Evolutionary conservation across 2,797 vertebrate genomes (phyloP).

Genomic region (Nothura maculosa): DNA sequence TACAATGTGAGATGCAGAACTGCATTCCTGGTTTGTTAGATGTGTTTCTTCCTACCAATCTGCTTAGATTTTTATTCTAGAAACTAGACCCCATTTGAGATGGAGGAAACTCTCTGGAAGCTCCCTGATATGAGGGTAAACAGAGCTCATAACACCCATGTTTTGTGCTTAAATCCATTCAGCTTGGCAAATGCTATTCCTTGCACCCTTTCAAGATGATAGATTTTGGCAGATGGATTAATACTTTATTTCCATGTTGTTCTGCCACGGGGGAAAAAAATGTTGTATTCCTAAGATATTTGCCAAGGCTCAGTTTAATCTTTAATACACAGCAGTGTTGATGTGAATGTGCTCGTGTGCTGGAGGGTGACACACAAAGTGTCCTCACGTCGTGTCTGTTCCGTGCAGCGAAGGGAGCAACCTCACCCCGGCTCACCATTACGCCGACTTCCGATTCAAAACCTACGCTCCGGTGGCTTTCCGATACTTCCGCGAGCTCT

Average conservation of each 20-base stretch:
- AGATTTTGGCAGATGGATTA: background rate
- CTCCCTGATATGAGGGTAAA: background rate
- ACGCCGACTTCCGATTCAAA: slow-evolving; percentile 97
- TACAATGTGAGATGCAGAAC: background rate
- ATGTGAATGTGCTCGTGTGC: fast-evolving
- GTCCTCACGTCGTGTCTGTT: background rate
- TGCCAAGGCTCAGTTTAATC: background rate
- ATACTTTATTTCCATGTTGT: background rate
- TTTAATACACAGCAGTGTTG: background rate
- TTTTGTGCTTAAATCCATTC: background rate
- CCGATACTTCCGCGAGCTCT: slow-evolving; percentile 97
- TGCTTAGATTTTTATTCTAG: background rate
- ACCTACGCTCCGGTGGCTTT: slow-evolving; percentile 97
- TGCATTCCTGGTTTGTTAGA: fast-evolving
- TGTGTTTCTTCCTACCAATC: background rate
- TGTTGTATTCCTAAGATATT: background rate
- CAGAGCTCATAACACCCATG: background rate
- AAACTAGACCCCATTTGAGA: background rate
- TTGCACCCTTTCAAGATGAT: background rate
- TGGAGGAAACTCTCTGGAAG: background rate
- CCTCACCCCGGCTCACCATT: slow-evolving; percentile 96
- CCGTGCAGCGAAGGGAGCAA: slow-evolving; percentile 94
- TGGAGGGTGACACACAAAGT: background rate
- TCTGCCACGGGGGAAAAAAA: background rate
- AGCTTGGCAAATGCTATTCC: background rate